Evolutionary conservation across 2,113 vertebrate species (phyloP), one percentile per base, ranked within the genome.

Genomic region (Motacilla tschutschensis): DNA sequence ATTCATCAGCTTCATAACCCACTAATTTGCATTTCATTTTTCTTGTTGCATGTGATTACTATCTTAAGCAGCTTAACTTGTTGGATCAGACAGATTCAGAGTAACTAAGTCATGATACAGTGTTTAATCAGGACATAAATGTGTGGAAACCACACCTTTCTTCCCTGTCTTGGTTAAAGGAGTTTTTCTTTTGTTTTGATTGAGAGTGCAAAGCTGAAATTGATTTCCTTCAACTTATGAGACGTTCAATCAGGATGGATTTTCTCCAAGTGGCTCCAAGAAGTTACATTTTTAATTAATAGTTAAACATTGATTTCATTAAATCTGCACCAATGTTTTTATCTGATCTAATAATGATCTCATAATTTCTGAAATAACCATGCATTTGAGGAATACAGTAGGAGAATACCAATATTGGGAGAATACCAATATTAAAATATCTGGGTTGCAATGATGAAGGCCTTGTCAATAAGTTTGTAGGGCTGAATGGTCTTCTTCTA

Each of bases 71-170:
- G 64, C 69, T 77, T 74, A 82, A 92, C 82, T 91, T 87, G 90
- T 87, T 93, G 75, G 48, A 88, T 92, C 64, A 93, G 86, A 63
- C 53, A 63, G 43, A 77, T 82, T 94, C 75, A 60, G 48, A 82
- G 79, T 35, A 79, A 75, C 71, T 88, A 84, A 77, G 73, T 88
- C 67, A 89, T 92, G 71, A 88, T 62, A 65, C 22, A 48, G 33
- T 79, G 50, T 83, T 91, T 91, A 73, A 82, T 84, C 53, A 86
- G 48, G 36, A 51, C 18, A 13, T 81, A 71, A 76, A 48, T 44
- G 9, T 70, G 25, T 51, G 55, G 36, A 89, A 92, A 70, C 57
- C 81, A 84, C 78, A 64, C 67, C 78, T 88, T 55, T 22, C 44
- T 58, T 88, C 47, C 51, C 36, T 76, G 12, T 43, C 31, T 79